Percentiles rank a stretch among this genome's conserved stretches.
phyloP scores from a whole-genome alignment of 2,888 invertebrate species.

The Biston stratarius region DNA sequence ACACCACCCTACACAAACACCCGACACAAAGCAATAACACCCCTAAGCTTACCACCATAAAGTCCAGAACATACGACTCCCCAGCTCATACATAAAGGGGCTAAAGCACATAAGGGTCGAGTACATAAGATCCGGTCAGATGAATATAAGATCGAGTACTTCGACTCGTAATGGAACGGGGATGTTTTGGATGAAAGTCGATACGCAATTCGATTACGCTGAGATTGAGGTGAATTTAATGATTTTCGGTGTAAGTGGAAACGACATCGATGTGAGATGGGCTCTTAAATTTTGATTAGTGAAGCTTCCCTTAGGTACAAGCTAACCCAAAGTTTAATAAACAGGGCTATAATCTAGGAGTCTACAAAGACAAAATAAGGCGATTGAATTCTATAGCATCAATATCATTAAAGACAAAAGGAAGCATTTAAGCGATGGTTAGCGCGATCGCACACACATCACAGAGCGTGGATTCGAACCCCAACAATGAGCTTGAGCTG shows the following conservation, averaged over 20 bases:
- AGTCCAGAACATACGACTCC: slow-evolving; percentile 48
- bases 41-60: slow-evolving; percentile 66
- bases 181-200: slow-evolving; percentile 84
- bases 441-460: too few relatives aligned
- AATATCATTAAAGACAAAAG: too few relatives aligned
- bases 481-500: too few relatives aligned
- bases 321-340: background rate
- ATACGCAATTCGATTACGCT: slow-evolving; percentile 80
- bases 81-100: slow-evolving; percentile 37
- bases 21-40: slow-evolving; percentile 59
- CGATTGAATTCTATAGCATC: too few relatives aligned
- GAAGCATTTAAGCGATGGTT: too few relatives aligned
- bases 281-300: slow-evolving; percentile 23
- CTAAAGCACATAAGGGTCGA: slow-evolving; percentile 75
- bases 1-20: slow-evolving; percentile 66
- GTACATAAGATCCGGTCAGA: slow-evolving; percentile 85
- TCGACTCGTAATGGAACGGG: slow-evolving; percentile 83
- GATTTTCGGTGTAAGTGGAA: slow-evolving; percentile 45
- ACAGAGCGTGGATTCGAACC: too few relatives aligned
- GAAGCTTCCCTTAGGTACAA: slow-evolving; percentile 3
- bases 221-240: slow-evolving; percentile 53
- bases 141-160: slow-evolving; percentile 85
- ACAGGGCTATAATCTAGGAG: background rate
- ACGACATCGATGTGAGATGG: slow-evolving; percentile 23
- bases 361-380: too few relatives aligned